Percentiles rank a stretch among this genome's conserved stretches.
These are phyloP conservation scores for Nasonia giraulti DNA, from an alignment of 1,140 invertebrate genomes.

Conservation along the genomic window DNA sequence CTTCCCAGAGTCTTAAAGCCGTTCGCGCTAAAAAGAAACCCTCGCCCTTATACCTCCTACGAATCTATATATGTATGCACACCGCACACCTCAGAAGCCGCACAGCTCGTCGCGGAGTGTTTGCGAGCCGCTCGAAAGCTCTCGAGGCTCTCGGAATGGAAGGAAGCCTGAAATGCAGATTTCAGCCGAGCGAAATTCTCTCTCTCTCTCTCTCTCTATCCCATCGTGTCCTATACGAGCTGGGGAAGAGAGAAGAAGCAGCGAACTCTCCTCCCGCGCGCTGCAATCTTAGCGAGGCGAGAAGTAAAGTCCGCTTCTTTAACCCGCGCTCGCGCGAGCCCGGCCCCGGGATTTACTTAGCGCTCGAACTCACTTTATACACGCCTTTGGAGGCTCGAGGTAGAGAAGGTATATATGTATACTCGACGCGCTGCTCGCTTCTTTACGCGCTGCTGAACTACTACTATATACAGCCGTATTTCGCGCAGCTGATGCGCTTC, in stretches of 20 bases:
- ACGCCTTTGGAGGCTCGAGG: neutral
- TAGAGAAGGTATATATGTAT: neutral
- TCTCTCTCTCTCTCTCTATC: conserved; percentile 54
- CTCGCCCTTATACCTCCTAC: neutral
- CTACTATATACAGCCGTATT: neutral
- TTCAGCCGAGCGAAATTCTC: conserved; percentile 51
- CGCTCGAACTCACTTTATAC: conserved; percentile 60
- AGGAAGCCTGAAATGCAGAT: conserved; percentile 73
- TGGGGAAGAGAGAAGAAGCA: neutral
- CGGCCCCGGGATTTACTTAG: conserved; percentile 62
- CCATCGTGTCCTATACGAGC: conserved; percentile 48
- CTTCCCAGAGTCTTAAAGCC: too few relatives aligned
- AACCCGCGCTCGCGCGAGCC: conserved; percentile 8
- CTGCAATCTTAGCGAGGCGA: conserved; percentile 8
- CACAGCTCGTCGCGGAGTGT: conserved; percentile 63
- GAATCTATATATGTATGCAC: conserved; percentile 50
- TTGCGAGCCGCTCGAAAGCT: conserved; percentile 73
- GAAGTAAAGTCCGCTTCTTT: conserved; percentile 26
- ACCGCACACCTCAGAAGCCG: conserved; percentile 6
- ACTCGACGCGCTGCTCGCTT: neutral
- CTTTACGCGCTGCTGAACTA: neutral
- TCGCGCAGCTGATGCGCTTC: neutral
- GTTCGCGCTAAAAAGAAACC: neutral
- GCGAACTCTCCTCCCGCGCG: neutral
- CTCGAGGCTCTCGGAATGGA: conserved; percentile 63